Base-by-base conservation (phyloP, 2,888 invertebrate species). In the Biston stratarius region DNA sequence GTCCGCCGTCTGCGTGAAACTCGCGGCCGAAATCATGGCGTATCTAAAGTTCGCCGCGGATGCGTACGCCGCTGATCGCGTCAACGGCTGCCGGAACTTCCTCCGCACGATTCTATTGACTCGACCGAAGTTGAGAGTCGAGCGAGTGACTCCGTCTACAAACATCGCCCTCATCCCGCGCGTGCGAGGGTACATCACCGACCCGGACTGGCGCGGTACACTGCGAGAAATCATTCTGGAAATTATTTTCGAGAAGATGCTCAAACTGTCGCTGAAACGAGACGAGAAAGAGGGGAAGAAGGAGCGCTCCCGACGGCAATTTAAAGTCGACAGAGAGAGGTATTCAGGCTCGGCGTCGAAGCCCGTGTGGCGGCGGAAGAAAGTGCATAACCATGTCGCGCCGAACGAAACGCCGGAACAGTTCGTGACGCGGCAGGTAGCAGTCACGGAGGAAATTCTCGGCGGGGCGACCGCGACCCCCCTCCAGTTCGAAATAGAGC, bases 21-120 rank as follows among this genome's bases (percentile, higher is more conserved):
- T 90, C 5, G 80, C 85, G 0, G 40, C 53, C 0, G 89, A 90
- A 6, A 74, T 92, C 52, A 74, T 70, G 14, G 77, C 79, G 0
- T 85, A 74, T 74, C 76, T 92, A 60, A 78, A 79, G 34, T 87
- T 85, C 74, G 91, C 88, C 1, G 88, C 90, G 12, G 63, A 59
- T 0, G 53, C 62, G n/a, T 66, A 48, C 57, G 40, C 0, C 72
- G 76, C 34, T 79, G 83, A 0, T 89, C 86, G 60, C 51, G 48
- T 87, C 3, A 85, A 87, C 0, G 75, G 76, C 36, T 81, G 83
- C 0, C 89, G 86, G 64, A 82, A 83, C 6, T 84, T 93, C 57
- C 74, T 92, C 0, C 78, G 75, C 38, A 81, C 59, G 0, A 77
- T 90, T 2, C 77, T 92, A 5, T 69, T 88, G 0, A 73, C 86